These are phyloP conservation scores for Serripes groenlandicus DNA, from an alignment of 2,888 invertebrate species.

Conservation along the genomic window DNA sequence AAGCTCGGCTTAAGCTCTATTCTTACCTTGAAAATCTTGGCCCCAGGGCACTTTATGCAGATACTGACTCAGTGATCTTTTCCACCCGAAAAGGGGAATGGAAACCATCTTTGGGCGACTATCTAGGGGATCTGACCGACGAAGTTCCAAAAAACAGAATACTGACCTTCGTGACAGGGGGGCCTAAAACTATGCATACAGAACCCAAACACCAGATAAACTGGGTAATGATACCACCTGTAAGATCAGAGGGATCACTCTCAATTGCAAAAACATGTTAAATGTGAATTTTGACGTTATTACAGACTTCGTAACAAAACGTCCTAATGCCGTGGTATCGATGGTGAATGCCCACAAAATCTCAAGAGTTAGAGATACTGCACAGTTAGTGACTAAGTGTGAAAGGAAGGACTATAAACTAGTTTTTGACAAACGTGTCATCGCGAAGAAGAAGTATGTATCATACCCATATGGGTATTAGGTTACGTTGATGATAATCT, in stretches of 20 bases:
- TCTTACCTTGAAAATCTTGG: conserved; percentile 5
- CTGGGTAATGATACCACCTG: conserved; percentile 27
- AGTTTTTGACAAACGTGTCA: conserved; percentile 48
- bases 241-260: conserved; percentile 33
- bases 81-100: conserved; percentile 13
- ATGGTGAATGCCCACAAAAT: conserved; percentile 29
- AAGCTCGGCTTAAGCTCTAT: conserved; percentile 41
- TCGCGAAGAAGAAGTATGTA: conserved; percentile 8
- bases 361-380: conserved; percentile 14
- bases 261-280: conserved; percentile 23
- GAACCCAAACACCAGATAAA: conserved; percentile 33
- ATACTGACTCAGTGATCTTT: conserved; percentile 48
- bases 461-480: conserved; percentile 42
- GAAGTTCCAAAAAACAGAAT: conserved; percentile 51
- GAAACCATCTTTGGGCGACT: conserved; percentile 37
- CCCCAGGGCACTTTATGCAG: conserved; percentile 25
- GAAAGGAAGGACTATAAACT: conserved; percentile 38
- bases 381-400: not conserved
- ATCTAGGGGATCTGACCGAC: conserved; percentile 45
- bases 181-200: conserved; percentile 84
- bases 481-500: too few species aligned
- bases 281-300: conserved; percentile 20
- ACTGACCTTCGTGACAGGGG: conserved; percentile 80
- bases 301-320: not conserved
- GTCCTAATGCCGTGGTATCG: conserved; percentile 5